These are phyloP conservation scores for Coelopa frigida DNA, from an alignment of 1,140 invertebrate species.

Conservation along the genomic window DNA sequence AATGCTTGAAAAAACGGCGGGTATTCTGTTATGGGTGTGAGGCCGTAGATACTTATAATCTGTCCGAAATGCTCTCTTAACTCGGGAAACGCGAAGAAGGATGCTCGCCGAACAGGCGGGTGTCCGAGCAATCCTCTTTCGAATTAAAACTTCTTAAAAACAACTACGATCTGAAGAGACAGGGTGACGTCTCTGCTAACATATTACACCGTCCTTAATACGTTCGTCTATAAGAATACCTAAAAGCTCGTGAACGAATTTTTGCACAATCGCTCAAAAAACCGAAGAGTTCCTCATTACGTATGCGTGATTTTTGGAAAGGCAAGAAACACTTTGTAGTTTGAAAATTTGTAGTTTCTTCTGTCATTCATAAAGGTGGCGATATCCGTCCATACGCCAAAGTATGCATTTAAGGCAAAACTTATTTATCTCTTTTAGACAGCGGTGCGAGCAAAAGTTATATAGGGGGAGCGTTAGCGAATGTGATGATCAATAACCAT, in stretches of 20 bases:
- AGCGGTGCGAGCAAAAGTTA: conserved; percentile 13
- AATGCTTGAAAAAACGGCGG: not conserved
- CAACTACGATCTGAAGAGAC: not conserved
- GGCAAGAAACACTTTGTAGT: conserved; percentile 6
- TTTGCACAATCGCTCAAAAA: not conserved
- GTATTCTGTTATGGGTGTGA: conserved; percentile 6
- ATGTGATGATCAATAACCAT: not conserved
- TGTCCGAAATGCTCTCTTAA: not conserved
- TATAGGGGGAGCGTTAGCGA: not conserved
- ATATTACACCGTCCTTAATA: conserved; percentile 11
- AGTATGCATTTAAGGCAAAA: not conserved
- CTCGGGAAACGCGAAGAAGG: not conserved
- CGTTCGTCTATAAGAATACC: conserved; percentile 1
- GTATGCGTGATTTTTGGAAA: conserved; percentile 6
- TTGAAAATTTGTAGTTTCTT: not conserved
- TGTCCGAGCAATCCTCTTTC: not conserved
- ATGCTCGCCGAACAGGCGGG: not conserved
- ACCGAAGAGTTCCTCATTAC: not conserved
- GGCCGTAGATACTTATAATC: not conserved
- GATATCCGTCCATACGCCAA: conserved; percentile 13
- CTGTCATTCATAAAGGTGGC: not conserved
- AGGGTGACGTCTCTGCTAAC: not conserved
- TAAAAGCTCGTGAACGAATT: conserved; percentile 1
- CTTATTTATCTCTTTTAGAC: conserved; percentile 2
- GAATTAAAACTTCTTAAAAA: not conserved